Percentiles rank a stretch among this genome's conserved stretches.
phyloP scores from a whole-genome alignment of 2,888 invertebrate genomes.

The Agriopis aurantiaria region DNA sequence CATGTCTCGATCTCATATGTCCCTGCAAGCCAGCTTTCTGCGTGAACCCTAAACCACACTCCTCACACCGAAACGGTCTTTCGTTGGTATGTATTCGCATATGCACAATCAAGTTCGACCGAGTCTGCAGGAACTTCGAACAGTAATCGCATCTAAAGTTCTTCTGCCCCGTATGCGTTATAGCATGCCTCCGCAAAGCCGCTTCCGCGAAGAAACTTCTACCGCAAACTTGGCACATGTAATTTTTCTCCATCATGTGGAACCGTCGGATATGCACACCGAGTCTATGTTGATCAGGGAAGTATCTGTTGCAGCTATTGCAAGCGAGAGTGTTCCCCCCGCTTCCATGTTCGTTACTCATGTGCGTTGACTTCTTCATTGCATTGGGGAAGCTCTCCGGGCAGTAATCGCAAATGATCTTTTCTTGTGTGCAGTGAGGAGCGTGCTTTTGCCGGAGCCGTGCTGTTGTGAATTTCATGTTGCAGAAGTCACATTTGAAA shows the following conservation, averaged over 20 bases:
- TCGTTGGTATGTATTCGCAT: constrained; percentile 51
- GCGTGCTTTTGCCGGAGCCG: background rate
- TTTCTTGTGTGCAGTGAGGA: background rate
- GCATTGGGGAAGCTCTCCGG: constrained; percentile 57
- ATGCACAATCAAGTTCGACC: constrained; percentile 54
- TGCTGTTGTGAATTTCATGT: constrained; percentile 4
- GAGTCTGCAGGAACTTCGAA: constrained; percentile 52
- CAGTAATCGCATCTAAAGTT: constrained; percentile 60
- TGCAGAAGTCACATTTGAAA: constrained; percentile 11
- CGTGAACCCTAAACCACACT: constrained; percentile 54
- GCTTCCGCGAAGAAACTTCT: constrained; percentile 56
- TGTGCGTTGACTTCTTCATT: constrained; percentile 54
- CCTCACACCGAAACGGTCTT: constrained; percentile 43
- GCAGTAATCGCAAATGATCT: constrained; percentile 48
- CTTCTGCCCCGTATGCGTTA: constrained; percentile 55
- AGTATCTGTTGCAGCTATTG: constrained; percentile 63
- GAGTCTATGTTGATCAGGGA: constrained; percentile 49
- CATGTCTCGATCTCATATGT: constrained; percentile 70
- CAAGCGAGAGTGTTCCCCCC: constrained; percentile 49
- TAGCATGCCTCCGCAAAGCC: constrained; percentile 52
- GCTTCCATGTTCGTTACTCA: constrained; percentile 55
- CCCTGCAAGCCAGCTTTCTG: constrained; percentile 68
- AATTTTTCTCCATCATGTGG: constrained; percentile 60
- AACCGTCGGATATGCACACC: constrained; percentile 54
- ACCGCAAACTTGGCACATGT: constrained; percentile 59